phyloP scores from a whole-genome alignment of 2,113 vertebrate genomes.

The Mobula birostris region DNA sequence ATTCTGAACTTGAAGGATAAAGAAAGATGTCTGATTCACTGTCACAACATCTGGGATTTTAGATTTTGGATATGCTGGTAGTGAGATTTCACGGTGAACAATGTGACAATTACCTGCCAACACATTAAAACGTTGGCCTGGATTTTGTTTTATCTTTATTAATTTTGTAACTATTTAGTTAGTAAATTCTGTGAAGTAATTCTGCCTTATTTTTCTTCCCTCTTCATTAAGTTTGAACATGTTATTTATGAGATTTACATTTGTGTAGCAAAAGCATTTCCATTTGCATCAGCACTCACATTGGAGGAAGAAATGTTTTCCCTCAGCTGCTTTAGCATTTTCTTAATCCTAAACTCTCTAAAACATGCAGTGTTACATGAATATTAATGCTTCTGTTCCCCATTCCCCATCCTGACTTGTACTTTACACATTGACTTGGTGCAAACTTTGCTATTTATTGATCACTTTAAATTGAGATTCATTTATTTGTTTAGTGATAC shows the following conservation, averaged over 20 bases:
- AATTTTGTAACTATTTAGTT: not conserved
- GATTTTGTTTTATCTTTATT: not conserved
- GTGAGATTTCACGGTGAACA: not conserved
- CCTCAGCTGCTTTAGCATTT: not conserved
- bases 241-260: not conserved
- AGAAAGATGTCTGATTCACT: not conserved
- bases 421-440: not conserved
- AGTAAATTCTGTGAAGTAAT: not conserved
- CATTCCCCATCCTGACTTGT: not conserved
- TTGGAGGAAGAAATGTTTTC: not conserved
- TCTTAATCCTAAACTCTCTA: not conserved
- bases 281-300: not conserved
- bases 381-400: not conserved
- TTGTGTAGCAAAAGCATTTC: too few relatives aligned
- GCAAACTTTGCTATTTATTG: not conserved
- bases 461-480: not conserved
- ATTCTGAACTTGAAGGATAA: not conserved
- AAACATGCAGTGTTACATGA: not conserved
- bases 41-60: not conserved
- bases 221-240: not conserved
- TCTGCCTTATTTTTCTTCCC: not conserved
- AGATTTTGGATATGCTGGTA: not conserved
- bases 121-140: not conserved
- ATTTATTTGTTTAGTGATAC: not conserved
- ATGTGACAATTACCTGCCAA: not conserved